Percentiles rank a stretch among this genome's conserved stretches.
Evolutionary conservation across 2,113 vertebrate species (phyloP).

Genomic region (Microtus pennsylvanicus): DNA sequence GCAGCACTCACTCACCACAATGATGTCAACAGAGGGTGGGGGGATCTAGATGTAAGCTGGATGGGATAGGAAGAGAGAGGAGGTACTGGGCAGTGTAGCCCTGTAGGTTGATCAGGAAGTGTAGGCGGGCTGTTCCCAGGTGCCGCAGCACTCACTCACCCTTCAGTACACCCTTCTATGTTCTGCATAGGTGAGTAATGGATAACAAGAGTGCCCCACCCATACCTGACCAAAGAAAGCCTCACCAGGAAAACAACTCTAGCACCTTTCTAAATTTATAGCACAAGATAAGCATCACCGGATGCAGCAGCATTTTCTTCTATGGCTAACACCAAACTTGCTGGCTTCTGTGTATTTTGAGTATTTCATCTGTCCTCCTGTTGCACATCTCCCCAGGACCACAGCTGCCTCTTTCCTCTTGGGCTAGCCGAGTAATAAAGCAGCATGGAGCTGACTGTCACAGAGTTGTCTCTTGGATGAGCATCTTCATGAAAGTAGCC

Average conservation of each 20-base stretch:
- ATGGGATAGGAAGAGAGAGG: no score
- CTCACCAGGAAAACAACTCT: not conserved
- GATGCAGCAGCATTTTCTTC: conserved; percentile 48
- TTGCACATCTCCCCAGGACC: conserved; percentile 55
- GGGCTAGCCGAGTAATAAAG: conserved; percentile 40
- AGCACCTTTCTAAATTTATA: conserved; percentile 36
- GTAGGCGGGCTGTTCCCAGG: no score
- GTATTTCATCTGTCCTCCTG: conserved; percentile 42
- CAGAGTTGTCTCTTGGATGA: not conserved
- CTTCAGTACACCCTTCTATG: not conserved
- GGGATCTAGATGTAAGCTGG: no score
- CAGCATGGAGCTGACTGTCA: conserved; percentile 58
- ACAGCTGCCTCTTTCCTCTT: conserved; percentile 2
- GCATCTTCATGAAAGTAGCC: not conserved
- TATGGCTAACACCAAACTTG: conserved; percentile 35
- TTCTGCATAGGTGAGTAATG: conserved; percentile 6
- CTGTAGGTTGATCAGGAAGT: no score
- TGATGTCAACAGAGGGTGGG: no score
- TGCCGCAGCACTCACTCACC: no score
- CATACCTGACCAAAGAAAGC: not conserved
- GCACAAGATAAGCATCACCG: conserved; percentile 32
- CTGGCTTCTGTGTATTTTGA: conserved; percentile 60
- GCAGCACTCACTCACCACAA: no score
- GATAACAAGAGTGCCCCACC: not conserved
- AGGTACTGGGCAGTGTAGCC: no score